Evolutionary conservation across 1,140 invertebrate genomes (phyloP), one percentile per base, ranked within the genome.

Genomic region (Arion vulgaris): DNA sequence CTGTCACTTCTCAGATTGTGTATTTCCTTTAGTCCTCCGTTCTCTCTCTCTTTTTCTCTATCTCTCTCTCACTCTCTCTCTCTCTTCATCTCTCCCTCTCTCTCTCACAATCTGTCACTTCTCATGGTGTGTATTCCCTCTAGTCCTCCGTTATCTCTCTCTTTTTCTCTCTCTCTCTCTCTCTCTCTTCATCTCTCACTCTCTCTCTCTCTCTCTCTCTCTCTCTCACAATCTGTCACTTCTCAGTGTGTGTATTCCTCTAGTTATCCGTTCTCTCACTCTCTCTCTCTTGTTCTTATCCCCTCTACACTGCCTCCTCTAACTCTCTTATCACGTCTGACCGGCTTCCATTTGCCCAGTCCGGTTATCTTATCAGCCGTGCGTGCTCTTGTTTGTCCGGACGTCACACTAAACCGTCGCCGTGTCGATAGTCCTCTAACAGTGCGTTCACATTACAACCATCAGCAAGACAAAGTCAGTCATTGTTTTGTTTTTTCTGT

Each of bases 161-260:
- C n/a, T n/a, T n/a, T n/a, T n/a, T n/a, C n/a, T n/a, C n/a, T n/a
- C 57, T 62, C 26, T 62, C 57, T 62, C 57, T 62, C 57, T 62
- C 39, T 41, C 34, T 38, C 69, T 38, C 69, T 41, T 15, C 17
- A 13, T 41, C 39, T 41, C 69, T 41, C 77, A 53, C 53, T 80
- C 62, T 73, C 69, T 83, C 76, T 83, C 75, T 83, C 82, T 73
- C 68, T 49, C 73, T 80, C 71, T 39, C 41, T 53, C 45, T 32
- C 39, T 39, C 38, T 75, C 17, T 23, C 28, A 77, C 15, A 17
- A 34, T 49, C 45, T 49, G 45, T 19, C 45, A 49, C 45, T 19
- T 49, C 45, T 36, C 9, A 9, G 71, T 39, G 36, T 72, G 28
- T 72, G 71, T 39, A 34, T 72, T 34, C 13, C 5, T 72, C 71